Percentiles rank a stretch among this genome's conserved stretches.
These are phyloP conservation scores for Siniperca knerii DNA, from an alignment of 2,113 vertebrate species.

Conservation along the genomic window DNA sequence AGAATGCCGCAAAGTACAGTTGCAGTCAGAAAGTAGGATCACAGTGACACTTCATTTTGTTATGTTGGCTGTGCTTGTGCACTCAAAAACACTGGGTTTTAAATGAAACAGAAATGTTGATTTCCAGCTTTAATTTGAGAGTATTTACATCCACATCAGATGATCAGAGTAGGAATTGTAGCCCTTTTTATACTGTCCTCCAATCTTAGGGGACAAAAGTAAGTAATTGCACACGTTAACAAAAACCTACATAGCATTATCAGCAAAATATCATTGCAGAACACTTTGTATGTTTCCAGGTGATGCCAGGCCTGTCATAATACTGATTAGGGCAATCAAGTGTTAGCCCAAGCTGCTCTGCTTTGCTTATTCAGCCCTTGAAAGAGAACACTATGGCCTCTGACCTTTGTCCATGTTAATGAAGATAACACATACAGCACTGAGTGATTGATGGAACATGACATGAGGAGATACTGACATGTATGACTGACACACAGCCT, in stretches of 20 bases:
- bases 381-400: background rate
- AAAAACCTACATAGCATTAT: no score
- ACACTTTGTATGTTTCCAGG: no score
- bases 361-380: background rate
- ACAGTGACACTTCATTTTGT: constrained; percentile 13
- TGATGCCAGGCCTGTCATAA: background rate
- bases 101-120: background rate
- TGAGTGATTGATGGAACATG: background rate
- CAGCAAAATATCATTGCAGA: no score
- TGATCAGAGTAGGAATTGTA: background rate
- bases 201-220: no score
- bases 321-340: background rate
- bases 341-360: background rate
- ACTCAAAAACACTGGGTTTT: background rate
- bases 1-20: background rate
- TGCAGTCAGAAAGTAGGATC: background rate
- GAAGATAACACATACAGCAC: no score
- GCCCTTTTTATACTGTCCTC: no score
- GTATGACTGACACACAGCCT: no score
- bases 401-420: no score
- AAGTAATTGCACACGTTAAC: no score
- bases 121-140: background rate
- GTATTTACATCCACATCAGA: background rate
- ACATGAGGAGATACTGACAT: background rate
- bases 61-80: background rate